phyloP scores from a whole-genome alignment of 2,113 vertebrate genomes.

The Heterocephalus glaber region DNA sequence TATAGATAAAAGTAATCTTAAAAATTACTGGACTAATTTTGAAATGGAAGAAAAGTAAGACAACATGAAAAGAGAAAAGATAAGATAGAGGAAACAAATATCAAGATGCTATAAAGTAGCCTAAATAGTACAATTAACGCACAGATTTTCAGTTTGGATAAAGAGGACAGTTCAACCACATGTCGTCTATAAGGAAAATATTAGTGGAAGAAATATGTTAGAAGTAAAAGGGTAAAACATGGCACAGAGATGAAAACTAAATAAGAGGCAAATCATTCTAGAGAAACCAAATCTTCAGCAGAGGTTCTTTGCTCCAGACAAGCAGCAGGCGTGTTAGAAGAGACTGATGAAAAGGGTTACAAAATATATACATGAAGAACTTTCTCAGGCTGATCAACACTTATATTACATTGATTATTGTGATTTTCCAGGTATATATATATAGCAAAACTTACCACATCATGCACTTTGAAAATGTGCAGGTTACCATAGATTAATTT shows the following conservation, averaged over 20 bases:
- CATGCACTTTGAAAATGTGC: background rate
- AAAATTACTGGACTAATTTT: background rate
- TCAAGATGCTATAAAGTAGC: background rate
- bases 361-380: background rate
- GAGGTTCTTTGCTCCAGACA: background rate
- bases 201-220: background rate
- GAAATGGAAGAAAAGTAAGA: background rate
- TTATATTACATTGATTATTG: background rate
- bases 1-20: background rate
- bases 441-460: background rate
- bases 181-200: background rate
- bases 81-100: background rate
- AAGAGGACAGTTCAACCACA: background rate
- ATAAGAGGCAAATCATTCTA: background rate
- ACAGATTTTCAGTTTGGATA: background rate
- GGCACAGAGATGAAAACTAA: background rate
- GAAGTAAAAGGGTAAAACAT: background rate
- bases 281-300: background rate
- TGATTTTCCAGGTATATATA: background rate
- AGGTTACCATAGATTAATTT: background rate
- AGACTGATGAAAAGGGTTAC: background rate
- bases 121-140: background rate
- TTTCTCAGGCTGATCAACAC: accelerated
- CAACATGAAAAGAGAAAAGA: background rate
- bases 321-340: accelerated